Percentiles rank a stretch among this genome's conserved stretches.
These are phyloP conservation scores for Chrysaora quinquecirrha DNA, from an alignment of 30 jellyfish, hydroid and myxozoan species.

Conservation along the genomic window DNA sequence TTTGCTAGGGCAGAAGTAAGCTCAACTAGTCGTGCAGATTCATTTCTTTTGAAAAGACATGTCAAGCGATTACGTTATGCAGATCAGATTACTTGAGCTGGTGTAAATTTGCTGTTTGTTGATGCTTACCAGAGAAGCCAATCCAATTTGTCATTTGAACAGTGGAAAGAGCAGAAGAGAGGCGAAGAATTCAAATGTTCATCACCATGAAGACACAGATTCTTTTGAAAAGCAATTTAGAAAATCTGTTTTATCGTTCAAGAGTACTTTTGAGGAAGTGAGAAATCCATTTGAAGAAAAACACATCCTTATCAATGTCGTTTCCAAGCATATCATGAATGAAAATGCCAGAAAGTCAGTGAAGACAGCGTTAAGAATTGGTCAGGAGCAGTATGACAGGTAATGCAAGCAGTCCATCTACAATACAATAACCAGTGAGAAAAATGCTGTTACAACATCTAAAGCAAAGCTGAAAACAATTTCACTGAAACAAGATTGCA, in stretches of 20 bases:
- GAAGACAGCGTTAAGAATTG: background rate
- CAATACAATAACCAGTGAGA: background rate
- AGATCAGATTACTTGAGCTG: no score
- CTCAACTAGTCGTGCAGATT: no score
- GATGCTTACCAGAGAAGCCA: no score
- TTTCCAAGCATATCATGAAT: background rate
- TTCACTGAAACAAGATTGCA: slow-evolving; percentile 5
- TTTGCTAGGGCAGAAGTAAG: no score
- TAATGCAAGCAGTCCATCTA: background rate
- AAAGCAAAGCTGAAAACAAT: background rate
- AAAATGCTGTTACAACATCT: background rate
- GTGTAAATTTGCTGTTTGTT: no score
- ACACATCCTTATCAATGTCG: background rate
- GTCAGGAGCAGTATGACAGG: slow-evolving; percentile 6
- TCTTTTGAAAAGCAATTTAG: background rate
- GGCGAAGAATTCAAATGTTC: no score
- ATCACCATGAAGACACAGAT: no score
- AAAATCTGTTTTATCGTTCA: no score
- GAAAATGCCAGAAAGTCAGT: background rate
- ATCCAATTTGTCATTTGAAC: no score
- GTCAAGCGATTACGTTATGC: no score
- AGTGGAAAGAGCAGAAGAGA: no score
- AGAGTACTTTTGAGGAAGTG: background rate
- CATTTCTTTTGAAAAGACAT: no score
- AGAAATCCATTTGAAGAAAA: background rate